phyloP scores from a whole-genome alignment of 1,140 invertebrate genomes.

The Caenorhabditis briggsae region DNA sequence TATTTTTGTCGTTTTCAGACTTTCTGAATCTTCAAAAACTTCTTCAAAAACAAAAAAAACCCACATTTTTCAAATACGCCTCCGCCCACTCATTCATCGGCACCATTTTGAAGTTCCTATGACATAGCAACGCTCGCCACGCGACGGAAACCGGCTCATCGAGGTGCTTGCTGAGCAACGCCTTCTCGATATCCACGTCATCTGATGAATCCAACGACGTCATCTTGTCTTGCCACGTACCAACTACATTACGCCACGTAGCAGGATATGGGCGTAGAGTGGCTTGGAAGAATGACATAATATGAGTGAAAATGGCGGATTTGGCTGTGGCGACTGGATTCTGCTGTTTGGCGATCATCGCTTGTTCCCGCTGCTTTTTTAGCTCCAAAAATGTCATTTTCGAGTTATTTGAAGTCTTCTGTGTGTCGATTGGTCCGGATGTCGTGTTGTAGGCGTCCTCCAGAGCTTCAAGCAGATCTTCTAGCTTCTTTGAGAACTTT shows the following conservation, averaged over 20 bases:
- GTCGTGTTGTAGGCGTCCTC: neutral
- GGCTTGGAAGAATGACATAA: conserved; percentile 13
- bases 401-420: neutral
- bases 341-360: conserved; percentile 4
- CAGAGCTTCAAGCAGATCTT: neutral
- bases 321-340: neutral
- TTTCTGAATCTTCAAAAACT: too few species aligned
- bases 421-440: neutral
- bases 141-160: neutral
- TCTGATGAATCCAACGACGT: neutral
- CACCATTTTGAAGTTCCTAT: conserved; percentile 31
- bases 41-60: neutral
- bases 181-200: conserved; percentile 26
- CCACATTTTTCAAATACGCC: neutral
- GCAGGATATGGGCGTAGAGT: neutral
- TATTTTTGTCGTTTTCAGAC: too few species aligned
- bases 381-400: neutral
- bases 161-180: neutral
- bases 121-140: neutral
- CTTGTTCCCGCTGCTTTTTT: neutral
- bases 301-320: conserved; percentile 11
- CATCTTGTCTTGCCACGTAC: neutral
- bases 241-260: conserved; percentile 19
- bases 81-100: conserved; percentile 7
- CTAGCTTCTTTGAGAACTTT: neutral